A percentile compares a stretch with the other conserved stretches of the same genome.
These are phyloP conservation scores for Pleuronectes platessa DNA, from an alignment of 2,113 vertebrate genomes.

Conservation along the genomic window DNA sequence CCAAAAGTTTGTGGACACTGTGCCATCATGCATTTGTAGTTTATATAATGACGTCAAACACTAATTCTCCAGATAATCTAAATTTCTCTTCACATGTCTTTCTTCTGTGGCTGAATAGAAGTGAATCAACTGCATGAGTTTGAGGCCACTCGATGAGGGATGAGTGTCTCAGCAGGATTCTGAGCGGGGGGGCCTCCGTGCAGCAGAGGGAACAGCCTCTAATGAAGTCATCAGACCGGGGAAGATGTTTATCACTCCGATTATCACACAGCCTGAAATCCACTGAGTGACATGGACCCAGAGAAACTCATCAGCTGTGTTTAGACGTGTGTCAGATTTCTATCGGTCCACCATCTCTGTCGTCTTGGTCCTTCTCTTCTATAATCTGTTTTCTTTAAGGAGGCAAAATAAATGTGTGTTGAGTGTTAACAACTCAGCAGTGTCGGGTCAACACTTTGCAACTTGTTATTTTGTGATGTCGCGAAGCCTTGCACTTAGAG, in stretches of 20 bases:
- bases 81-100: conserved; percentile 39
- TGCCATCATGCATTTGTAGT: too few relatives aligned
- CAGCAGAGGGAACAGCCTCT: conserved; percentile 42
- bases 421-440: too few relatives aligned
- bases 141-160: conserved; percentile 31
- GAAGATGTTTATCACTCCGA: conserved; percentile 55
- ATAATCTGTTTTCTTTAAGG: too few relatives aligned
- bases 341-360: too few relatives aligned
- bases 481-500: too few relatives aligned
- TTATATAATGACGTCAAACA: too few relatives aligned
- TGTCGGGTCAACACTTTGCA: too few relatives aligned
- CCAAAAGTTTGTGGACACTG: not conserved
- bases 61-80: too few relatives aligned
- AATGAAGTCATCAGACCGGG: conserved; percentile 67
- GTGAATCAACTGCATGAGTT: not conserved
- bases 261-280: conserved; percentile 10
- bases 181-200: conserved; percentile 39
- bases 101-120: conserved; percentile 34
- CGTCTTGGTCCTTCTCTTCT: too few relatives aligned
- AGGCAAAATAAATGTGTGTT: too few relatives aligned
- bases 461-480: too few relatives aligned
- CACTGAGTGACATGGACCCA: not conserved
- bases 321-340: too few relatives aligned
- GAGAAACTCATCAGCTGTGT: not conserved
- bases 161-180: conserved; percentile 35